Evolutionary conservation across 1,140 invertebrate species (phyloP), one percentile per base, ranked within the genome.

Genomic region (Trypoxylus dichotomus): DNA sequence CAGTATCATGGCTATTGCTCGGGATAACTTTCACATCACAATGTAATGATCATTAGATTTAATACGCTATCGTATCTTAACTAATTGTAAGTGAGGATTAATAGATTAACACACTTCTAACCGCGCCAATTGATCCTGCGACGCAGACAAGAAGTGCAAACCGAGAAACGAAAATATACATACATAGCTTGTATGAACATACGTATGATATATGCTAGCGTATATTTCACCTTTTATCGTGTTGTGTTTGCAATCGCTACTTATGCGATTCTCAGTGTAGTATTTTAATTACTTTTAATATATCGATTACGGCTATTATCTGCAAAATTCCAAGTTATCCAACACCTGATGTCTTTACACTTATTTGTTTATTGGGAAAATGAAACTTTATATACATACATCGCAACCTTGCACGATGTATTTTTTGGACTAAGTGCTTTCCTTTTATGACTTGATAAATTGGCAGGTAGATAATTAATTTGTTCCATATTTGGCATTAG

Each of bases 381-480:
- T 13, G 3, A 47, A 47, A 47, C 11, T 15, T 15, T 13, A 0
- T 47, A 13, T 47, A 13, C 11, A 13, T 19, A 1, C 3, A 47
- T 15, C 8, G n/a, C 43, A 47, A 47, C 43, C 43, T 47, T 47
- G 43, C n/a, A 13, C 11, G n/a, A 47, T 47, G n/a, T 8, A 11
- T 3, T 15, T 3, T 47, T 47, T 47, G 3, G 60, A 27, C 2
- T 47, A 27, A 63, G 21, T 19, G 60, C 10, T 63, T 2, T 63
- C 60, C 60, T 63, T 63, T 21, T 63, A 63, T 63, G 60, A 63
- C 60, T 24, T 21, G 10, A 24, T 47, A 63, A 63, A 63, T 27
- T 25, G 60, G 60, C 60, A 6, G 60, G 10, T 63, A 25, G 19
- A 27, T 63, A 63, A 63, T 63, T 63, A 63, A 27, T 63, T 21